Conservation (phyloP, 92 coral and sea anemone genomes). For the Montipora capitata region DNA sequence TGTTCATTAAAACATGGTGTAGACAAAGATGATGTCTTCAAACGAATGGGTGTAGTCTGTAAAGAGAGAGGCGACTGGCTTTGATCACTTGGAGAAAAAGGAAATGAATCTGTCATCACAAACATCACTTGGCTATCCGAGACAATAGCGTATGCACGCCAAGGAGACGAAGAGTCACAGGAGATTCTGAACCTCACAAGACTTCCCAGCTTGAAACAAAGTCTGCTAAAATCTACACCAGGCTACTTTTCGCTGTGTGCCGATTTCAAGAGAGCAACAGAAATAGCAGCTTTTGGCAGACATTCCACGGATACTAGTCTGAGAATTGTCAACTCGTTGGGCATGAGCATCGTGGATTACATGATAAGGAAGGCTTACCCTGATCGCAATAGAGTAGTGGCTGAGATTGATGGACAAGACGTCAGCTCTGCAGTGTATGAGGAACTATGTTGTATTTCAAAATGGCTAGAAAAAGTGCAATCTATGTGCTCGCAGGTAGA, state of each 20-base stretch:
- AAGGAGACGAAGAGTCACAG: not conserved
- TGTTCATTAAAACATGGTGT: not conserved
- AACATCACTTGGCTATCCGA: no score
- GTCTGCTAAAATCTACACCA: not conserved
- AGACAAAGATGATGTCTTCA: not conserved
- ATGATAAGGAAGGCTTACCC: conserved; percentile 1
- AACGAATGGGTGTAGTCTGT: no score
- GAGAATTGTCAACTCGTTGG: not conserved
- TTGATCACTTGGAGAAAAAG: no score
- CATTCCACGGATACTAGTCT: not conserved
- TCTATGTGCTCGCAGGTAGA: no score
- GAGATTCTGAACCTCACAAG: not conserved
- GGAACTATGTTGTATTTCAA: no score
- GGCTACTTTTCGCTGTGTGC: not conserved
- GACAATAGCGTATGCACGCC: no score
- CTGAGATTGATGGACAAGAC: no score
- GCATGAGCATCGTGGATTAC: not conserved
- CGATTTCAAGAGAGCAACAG: conserved; percentile 13
- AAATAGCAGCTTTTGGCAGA: conserved; percentile 4
- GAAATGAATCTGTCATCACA: no score
- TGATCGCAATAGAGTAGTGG: not conserved
- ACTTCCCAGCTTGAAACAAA: conserved; percentile 1
- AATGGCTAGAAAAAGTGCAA: no score
- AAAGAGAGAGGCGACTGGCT: no score
- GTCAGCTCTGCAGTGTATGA: no score